Evolutionary conservation across 2,797 vertebrate species (phyloP).

Genomic region (Eulemur albifrons): DNA sequence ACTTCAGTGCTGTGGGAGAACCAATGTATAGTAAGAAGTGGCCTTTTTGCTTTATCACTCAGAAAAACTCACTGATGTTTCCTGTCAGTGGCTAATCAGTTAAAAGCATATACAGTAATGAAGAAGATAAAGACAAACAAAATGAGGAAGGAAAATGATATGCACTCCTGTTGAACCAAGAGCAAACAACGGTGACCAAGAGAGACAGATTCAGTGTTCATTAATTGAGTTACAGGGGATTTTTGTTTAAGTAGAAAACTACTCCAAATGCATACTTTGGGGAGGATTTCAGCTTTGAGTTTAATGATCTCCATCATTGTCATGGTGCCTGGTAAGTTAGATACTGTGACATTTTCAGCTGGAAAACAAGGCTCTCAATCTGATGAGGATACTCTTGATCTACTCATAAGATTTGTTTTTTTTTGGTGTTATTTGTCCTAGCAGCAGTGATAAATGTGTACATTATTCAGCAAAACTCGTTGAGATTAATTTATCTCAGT

Average conservation of each 20-base stretch:
- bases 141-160: not conserved
- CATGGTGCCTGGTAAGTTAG: conserved; percentile 9
- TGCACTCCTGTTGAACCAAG: not conserved
- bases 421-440: not conserved
- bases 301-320: not conserved
- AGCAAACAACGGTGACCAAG: not conserved
- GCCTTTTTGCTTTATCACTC: not conserved
- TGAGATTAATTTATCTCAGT: not conserved
- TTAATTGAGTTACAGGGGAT: not conserved
- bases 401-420: not conserved
- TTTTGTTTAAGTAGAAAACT: not conserved
- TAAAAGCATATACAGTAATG: not conserved
- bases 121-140: not conserved
- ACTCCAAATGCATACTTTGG: not conserved
- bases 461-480: not conserved
- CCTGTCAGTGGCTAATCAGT: not conserved
- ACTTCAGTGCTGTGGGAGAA: not conserved
- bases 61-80: not conserved
- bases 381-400: not conserved
- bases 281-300: not conserved
- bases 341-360: not conserved
- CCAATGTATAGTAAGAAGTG: not conserved
- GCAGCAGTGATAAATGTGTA: not conserved
- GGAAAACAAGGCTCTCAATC: not conserved
- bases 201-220: not conserved